Conservation (phyloP, 2,888 invertebrate genomes). For the Cantharis lateralis region DNA sequence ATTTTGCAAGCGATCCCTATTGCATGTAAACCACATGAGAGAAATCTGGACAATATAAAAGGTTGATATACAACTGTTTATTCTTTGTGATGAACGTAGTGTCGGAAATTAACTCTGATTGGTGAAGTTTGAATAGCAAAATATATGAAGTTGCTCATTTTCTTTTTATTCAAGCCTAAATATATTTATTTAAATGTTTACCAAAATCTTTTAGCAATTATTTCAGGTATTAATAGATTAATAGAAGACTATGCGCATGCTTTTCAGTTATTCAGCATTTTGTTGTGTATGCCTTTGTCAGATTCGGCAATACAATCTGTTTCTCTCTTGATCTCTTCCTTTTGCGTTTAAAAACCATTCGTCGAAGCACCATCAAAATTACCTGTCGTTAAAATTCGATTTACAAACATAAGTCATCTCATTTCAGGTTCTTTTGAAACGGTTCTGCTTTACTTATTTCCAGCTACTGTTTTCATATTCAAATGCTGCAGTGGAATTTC, state of each 20-base stretch:
- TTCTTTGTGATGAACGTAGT: no score
- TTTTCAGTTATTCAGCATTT: background rate
- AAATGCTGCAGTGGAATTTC: background rate
- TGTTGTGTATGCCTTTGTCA: background rate
- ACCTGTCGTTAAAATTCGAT: background rate
- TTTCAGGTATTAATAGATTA: no score
- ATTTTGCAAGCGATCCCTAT: no score
- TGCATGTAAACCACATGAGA: no score
- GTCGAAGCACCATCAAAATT: background rate
- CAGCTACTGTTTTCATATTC: background rate
- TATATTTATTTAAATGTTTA: no score
- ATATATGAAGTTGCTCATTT: no score
- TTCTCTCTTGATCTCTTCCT: background rate
- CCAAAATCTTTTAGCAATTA: no score
- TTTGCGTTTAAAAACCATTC: background rate
- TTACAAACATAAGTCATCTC: background rate
- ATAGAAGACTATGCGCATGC: background rate
- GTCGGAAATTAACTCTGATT: no score
- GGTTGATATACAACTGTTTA: no score
- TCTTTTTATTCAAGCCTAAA: no score
- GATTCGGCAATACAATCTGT: background rate
- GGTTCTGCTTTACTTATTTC: background rate
- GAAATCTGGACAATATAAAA: no score
- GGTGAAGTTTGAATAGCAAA: no score
- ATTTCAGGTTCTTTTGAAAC: background rate